These are phyloP conservation scores for Actinemys pallida DNA, from an alignment of 2,113 vertebrate species.

Conservation along the genomic window DNA sequence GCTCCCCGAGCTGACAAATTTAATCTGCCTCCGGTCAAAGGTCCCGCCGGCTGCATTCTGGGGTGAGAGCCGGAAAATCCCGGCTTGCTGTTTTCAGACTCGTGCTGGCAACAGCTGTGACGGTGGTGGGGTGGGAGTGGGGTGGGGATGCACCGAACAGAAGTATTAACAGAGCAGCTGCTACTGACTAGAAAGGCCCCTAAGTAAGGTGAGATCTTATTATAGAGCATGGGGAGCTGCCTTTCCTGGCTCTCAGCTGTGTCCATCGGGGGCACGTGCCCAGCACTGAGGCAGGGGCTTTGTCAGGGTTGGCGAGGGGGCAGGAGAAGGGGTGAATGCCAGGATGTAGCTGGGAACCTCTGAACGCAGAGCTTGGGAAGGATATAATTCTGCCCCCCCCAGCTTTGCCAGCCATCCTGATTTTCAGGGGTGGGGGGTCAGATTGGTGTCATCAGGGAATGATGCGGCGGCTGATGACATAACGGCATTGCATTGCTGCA, in stretches of 20 bases:
- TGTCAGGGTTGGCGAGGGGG: no score
- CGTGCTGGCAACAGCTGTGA: conserved; percentile 13
- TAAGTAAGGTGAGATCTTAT: neutral
- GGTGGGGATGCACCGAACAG: neutral
- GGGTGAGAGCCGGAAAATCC: neutral
- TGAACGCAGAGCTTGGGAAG: neutral
- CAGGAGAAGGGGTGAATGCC: neutral
- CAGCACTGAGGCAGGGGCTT: neutral
- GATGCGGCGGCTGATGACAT: no score
- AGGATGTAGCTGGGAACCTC: neutral
- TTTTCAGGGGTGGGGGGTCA: neutral
- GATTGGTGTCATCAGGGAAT: neutral
- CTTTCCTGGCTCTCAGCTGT: neutral
- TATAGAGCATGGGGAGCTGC: neutral
- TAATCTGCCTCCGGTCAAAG: neutral
- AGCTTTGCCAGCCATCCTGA: neutral
- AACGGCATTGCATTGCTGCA: no score
- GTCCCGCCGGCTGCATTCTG: neutral
- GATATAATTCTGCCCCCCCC: neutral
- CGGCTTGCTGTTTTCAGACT: neutral
- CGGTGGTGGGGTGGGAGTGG: neutral
- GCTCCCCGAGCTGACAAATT: neutral
- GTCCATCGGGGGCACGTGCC: fast-evolving
- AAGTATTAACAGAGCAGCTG: conserved; percentile 19
- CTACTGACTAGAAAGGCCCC: neutral